Evolutionary conservation across 2,797 vertebrate genomes (phyloP).

Genomic region (Oreortyx pictus): DNA sequence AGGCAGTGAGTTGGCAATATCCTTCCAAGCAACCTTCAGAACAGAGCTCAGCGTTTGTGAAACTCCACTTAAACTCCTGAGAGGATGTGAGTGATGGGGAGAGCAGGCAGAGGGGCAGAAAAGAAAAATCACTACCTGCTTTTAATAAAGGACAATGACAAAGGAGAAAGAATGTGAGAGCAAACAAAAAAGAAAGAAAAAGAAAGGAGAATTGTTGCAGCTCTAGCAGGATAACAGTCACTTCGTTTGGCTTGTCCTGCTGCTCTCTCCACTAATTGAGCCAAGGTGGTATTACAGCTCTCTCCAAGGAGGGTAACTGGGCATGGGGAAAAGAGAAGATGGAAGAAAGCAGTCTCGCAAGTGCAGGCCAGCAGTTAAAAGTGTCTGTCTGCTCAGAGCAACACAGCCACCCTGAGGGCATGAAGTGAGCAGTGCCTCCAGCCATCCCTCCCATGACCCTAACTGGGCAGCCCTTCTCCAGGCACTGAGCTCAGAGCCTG

Average conservation of each 20-base stretch:
- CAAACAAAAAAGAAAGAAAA: background rate
- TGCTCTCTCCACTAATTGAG: background rate
- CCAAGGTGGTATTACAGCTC: background rate
- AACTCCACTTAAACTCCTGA: conserved; percentile 42
- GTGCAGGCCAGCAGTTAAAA: background rate
- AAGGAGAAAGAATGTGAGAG: background rate
- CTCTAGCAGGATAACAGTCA: background rate
- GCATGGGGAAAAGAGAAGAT: background rate
- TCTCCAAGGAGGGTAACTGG: background rate
- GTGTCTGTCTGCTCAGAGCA: background rate
- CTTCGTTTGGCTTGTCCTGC: background rate
- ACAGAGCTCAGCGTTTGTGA: background rate
- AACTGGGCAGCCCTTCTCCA: background rate
- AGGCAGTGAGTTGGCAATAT: background rate
- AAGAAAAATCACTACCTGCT: conserved; percentile 25
- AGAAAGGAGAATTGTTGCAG: background rate
- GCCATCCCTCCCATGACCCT: background rate
- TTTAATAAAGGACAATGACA: conserved; percentile 8
- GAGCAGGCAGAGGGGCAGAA: background rate
- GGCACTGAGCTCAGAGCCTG: background rate
- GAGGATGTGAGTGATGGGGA: background rate
- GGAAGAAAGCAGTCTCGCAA: background rate
- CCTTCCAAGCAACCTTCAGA: conserved; percentile 23
- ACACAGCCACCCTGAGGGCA: background rate
- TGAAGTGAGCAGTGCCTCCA: background rate